phyloP scores from a whole-genome alignment of 1,140 invertebrate genomes.

The Ceratosolen solmsi region DNA sequence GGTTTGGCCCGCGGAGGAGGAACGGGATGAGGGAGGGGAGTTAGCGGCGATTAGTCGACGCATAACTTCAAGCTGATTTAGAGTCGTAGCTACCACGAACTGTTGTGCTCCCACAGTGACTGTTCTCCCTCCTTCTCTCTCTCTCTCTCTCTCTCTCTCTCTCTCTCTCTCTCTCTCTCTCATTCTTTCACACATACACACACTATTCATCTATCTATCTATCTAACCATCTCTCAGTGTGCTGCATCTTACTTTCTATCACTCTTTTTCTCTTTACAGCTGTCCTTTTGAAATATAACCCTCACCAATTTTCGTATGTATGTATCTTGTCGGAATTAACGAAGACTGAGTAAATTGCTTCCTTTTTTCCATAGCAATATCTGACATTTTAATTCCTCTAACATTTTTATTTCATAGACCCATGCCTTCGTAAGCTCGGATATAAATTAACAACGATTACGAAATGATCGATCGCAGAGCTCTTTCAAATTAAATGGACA shows the following conservation, averaged over 20 bases:
- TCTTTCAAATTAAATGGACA: too few relatives aligned
- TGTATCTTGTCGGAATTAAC: not conserved
- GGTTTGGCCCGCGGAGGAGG: slow-evolving; percentile 59
- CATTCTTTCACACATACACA: too few relatives aligned
- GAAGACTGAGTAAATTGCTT: not conserved
- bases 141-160: not conserved
- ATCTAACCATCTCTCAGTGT: not conserved
- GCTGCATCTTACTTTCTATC: slow-evolving; percentile 6
- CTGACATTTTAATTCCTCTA: slow-evolving; percentile 2
- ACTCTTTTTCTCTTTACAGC: slow-evolving; percentile 47
- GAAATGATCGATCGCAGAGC: too few relatives aligned
- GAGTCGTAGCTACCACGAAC: slow-evolving; percentile 54
- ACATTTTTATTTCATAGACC: not conserved
- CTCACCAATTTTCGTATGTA: slow-evolving; percentile 20
- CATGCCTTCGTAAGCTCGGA: too few relatives aligned
- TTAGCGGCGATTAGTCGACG: slow-evolving; percentile 71
- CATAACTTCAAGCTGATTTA: slow-evolving; percentile 71
- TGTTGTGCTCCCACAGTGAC: not conserved
- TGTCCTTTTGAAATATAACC: slow-evolving; percentile 44
- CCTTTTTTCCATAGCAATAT: slow-evolving; percentile 17
- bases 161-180: slow-evolving; percentile 40
- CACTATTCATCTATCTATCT: too few relatives aligned
- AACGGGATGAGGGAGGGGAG: slow-evolving; percentile 51
- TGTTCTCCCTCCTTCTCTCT: slow-evolving; percentile 16
- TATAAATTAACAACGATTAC: too few relatives aligned